Base-by-base conservation (phyloP, 2,797 vertebrate species). In the Poeciliopsis gracilis region DNA sequence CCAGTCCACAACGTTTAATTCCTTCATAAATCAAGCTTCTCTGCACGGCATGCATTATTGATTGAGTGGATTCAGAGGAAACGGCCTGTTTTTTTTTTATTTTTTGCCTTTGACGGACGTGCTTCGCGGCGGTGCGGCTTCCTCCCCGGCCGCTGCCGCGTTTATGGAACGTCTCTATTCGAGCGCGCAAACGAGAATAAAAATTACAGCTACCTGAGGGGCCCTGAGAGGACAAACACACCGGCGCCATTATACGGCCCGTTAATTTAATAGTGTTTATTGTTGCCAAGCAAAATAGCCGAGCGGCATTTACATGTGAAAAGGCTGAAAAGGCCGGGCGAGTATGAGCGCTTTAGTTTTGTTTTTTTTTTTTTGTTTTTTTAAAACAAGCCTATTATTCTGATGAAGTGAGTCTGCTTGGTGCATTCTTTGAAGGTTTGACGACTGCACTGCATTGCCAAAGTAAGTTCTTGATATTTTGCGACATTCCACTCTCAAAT, bases 51-150 rank as follows among this genome's bases (percentile, higher is more conserved):
- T 93, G 89, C 94, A 94, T 95, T 94, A 94, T 91, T 91, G 91
- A 94, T 90, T 79, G 84, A 85, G 79, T 86, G 85, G 90, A 92
- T 94, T 93, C 85, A 87, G 86, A 92, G 91, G 93, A 93, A 92
- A 91, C 85, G 28, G 85, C 75, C 78, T 89, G 87, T 93, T 94
- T 93, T 93, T 93, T 93, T 94, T 93, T 93, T 93, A 92, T 90
- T 93, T 90, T 93, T 93, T 84, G 82, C 82, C 79, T 86, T 89
- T 90, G 92, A 92, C 89, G 89, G 89, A 91, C 89, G 46, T 89
- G 90, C 90, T 93, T 84, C 87, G 89, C 79, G 75, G 90, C 43
- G 18, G 82, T 16, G 81, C 3, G 53, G 49, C 82, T 85, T 41
- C 76, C 72, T 81, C 86, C 72, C 28, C 12, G 33, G 76, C 74